phyloP scores from a whole-genome alignment of 2,113 vertebrate genomes.

The Thomomys bottae region DNA sequence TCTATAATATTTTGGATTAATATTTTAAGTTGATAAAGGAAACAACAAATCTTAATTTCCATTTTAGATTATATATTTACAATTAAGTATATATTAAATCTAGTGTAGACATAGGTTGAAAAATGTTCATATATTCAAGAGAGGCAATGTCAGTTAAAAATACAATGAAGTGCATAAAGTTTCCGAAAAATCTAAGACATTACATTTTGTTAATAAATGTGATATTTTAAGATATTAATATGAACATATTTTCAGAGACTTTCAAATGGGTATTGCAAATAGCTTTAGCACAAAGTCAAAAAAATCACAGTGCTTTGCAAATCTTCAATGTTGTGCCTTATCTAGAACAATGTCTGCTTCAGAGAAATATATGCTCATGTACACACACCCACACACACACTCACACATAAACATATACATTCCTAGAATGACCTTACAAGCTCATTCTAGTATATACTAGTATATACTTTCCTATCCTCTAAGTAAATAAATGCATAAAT shows the following conservation, averaged over 20 bases:
- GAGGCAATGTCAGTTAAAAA: not conserved
- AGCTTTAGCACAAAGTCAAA: slow-evolving; percentile 31
- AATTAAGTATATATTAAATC: not conserved
- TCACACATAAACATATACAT: not conserved
- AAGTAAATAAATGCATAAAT: slow-evolving; percentile 74
- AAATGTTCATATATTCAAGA: not conserved
- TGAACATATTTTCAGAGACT: not conserved
- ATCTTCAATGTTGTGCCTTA: not conserved
- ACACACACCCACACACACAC: not conserved
- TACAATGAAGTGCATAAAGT: not conserved
- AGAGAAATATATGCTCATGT: not conserved
- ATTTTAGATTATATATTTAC: no score
- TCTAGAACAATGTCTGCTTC: not conserved
- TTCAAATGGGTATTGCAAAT: not conserved
- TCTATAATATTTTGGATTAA: not conserved
- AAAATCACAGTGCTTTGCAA: slow-evolving; percentile 31
- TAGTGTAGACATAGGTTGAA: not conserved
- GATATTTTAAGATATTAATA: slow-evolving; percentile 13
- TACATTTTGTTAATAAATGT: not conserved
- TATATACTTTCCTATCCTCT: slow-evolving; percentile 18
- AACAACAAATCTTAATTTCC: no score
- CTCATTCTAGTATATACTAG: slow-evolving; percentile 27
- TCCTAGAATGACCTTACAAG: slow-evolving; percentile 6
- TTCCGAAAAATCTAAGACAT: not conserved
- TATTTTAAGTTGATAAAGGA: not conserved